phyloP scores from a whole-genome alignment of 2,888 invertebrate species.

The Tetheella fluctuosa region DNA sequence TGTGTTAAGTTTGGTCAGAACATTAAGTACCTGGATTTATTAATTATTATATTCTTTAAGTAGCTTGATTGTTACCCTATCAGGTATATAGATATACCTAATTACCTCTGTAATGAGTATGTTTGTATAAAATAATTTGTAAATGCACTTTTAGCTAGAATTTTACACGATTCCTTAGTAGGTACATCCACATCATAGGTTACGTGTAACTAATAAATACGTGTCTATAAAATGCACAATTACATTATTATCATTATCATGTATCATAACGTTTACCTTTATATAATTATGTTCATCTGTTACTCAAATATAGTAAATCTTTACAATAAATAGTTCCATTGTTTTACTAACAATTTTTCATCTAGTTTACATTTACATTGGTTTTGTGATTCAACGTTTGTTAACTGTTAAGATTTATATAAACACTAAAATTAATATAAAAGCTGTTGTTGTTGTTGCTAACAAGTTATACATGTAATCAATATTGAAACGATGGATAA shows the following conservation, averaged over 20 bases:
- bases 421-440: conserved; percentile 74
- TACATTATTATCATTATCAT: conserved; percentile 39
- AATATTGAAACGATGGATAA: conserved; percentile 60
- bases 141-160: conserved; percentile 68
- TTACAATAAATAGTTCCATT: conserved; percentile 25
- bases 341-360: conserved; percentile 24
- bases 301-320: conserved; percentile 20
- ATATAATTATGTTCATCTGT: conserved; percentile 19
- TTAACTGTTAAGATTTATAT: conserved; percentile 65
- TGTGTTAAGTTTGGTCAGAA: conserved; percentile 40
- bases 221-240: conserved; percentile 67
- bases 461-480: conserved; percentile 78
- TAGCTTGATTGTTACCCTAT: conserved; percentile 11
- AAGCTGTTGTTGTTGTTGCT: conserved; percentile 84
- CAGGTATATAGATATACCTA: conserved; percentile 17
- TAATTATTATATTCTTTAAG: conserved; percentile 17
- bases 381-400: conserved; percentile 55
- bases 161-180: conserved; percentile 64
- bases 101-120: conserved; percentile 28
- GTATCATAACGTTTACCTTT: conserved; percentile 21
- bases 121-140: conserved; percentile 41
- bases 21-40: conserved; percentile 36
- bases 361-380: conserved; percentile 22
- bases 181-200: conserved; percentile 46
- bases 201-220: conserved; percentile 45